A percentile compares a stretch with the other conserved stretches of the same genome.
These are phyloP conservation scores for Hylyphantes graminicola DNA, from an alignment of 1,140 invertebrate species.

Conservation along the genomic window DNA sequence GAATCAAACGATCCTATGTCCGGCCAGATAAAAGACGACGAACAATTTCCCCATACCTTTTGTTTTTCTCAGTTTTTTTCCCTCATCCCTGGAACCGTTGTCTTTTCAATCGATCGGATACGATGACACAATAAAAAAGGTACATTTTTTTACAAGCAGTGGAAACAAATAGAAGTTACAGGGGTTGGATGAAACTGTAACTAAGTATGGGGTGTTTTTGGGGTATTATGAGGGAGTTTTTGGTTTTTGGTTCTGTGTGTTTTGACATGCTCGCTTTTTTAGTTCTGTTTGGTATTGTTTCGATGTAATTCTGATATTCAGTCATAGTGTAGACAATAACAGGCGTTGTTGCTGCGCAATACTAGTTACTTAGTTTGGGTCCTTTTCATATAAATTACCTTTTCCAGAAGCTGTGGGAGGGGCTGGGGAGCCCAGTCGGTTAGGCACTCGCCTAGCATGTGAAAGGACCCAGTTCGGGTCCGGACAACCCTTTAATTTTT, in stretches of 20 bases:
- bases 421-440: no score
- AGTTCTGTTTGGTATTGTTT: neutral
- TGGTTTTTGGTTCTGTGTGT: neutral
- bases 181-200: constrained; percentile 11
- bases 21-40: constrained; percentile 1
- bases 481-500: no score
- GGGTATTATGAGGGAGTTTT: no score
- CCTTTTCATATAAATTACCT: no score
- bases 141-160: no score
- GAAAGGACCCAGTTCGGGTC: no score
- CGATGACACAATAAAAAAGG: constrained; percentile 22
- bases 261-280: neutral
- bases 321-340: no score
- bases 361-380: no score
- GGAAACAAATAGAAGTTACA: constrained; percentile 1
- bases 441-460: no score
- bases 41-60: constrained; percentile 28
- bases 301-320: neutral
- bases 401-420: no score
- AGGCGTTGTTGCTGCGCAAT: no score
- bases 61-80: constrained; percentile 30
- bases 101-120: constrained; percentile 22
- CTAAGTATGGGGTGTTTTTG: neutral
- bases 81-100: neutral
- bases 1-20: constrained; percentile 26